Conservation (phyloP, 2,797 vertebrate genomes). For the Chloroceryle amazona region DNA sequence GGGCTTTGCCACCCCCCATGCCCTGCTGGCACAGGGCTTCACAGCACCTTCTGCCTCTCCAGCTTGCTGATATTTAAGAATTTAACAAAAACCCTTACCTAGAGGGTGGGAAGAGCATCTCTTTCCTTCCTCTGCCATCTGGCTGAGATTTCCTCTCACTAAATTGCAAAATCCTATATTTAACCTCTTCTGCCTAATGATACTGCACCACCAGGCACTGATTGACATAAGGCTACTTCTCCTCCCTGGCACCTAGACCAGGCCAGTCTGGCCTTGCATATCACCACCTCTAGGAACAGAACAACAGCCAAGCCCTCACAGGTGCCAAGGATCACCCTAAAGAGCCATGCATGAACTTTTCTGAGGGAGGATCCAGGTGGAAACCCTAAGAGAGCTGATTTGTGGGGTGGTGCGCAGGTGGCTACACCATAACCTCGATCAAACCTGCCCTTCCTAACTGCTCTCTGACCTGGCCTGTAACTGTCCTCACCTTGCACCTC, state of each 20-base stretch:
- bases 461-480: accelerated
- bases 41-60: accelerated
- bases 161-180: conserved; percentile 43
- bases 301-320: too few species aligned
- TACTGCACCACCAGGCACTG: neutral
- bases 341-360: neutral
- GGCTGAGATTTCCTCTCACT: neutral
- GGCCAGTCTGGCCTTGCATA: accelerated
- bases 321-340: accelerated
- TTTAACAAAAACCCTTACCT: conserved; percentile 29
- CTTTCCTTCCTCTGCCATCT: conserved; percentile 24
- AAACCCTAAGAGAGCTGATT: neutral
- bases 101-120: neutral
- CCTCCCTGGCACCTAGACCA: neutral
- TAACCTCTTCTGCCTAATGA: conserved; percentile 30
- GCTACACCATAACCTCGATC: too few species aligned
- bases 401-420: accelerated
- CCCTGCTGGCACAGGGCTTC: neutral
- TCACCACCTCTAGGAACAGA: accelerated
- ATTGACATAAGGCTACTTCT: accelerated
- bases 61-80: neutral
- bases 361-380: neutral
- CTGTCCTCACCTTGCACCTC: accelerated
- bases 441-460: neutral
- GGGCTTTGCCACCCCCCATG: accelerated